Conservation (phyloP, 2,113 vertebrate species). For the Forbesichthys papilliferus region DNA sequence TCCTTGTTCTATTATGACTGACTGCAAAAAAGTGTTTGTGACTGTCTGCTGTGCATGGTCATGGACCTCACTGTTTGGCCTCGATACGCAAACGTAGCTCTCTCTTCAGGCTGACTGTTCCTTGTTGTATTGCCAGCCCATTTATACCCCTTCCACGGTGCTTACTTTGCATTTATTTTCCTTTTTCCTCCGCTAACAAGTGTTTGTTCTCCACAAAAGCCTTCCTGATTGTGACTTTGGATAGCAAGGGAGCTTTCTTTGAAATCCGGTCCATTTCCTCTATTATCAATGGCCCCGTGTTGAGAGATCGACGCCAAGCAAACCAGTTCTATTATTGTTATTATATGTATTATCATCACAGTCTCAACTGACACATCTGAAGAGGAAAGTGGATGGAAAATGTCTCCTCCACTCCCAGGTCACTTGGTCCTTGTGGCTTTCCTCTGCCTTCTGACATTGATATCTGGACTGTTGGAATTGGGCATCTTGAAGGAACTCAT, state of each 20-base stretch:
- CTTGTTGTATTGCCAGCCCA: conserved; percentile 39
- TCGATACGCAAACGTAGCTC: conserved; percentile 23
- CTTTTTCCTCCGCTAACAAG: conserved; percentile 48
- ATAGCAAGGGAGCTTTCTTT: conserved; percentile 31
- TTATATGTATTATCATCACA: conserved; percentile 34
- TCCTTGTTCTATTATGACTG: conserved; percentile 59
- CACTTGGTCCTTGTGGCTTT: not conserved
- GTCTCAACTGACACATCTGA: conserved; percentile 37
- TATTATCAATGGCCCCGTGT: conserved; percentile 41
- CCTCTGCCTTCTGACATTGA: not conserved
- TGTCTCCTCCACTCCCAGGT: conserved; percentile 13
- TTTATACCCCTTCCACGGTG: conserved; percentile 19
- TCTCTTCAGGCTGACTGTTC: conserved; percentile 16
- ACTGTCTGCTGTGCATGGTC: conserved; percentile 38
- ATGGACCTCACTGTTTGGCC: conserved; percentile 24
- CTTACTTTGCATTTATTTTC: conserved; percentile 44
- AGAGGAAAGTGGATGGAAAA: conserved; percentile 34
- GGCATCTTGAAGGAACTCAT: too few species aligned
- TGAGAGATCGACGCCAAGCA: conserved; percentile 26
- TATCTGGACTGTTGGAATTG: conserved; percentile 6
- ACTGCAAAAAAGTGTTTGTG: conserved; percentile 52
- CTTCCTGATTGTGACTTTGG: conserved; percentile 25
- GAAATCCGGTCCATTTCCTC: conserved; percentile 44
- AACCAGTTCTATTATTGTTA: conserved; percentile 18
- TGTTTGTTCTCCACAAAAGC: conserved; percentile 45